These are phyloP conservation scores for Balaenoptera acutorostrata DNA, from an alignment of 2,113 vertebrate species.

Conservation along the genomic window DNA sequence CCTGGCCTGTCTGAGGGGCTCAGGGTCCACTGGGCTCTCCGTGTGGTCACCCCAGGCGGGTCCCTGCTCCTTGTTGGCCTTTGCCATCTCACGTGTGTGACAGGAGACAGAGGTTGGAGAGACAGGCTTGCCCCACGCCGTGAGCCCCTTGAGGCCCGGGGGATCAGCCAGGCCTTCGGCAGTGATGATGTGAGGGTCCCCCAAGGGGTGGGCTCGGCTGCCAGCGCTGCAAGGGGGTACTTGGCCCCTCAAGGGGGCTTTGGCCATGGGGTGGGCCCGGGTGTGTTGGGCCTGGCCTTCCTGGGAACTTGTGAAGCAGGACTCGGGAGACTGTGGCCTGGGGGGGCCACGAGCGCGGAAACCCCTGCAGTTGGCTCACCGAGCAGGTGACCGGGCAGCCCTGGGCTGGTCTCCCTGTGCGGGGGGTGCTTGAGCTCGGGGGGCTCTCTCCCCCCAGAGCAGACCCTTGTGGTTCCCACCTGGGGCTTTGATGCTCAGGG, in stretches of 20 bases:
- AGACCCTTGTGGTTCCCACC: not conserved
- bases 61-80: not conserved
- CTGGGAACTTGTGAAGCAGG: not conserved
- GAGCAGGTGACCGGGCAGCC: not conserved
- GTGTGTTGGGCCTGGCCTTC: not conserved
- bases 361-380: not conserved
- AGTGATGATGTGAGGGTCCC: no score
- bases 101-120: not conserved
- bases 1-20: not conserved
- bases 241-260: not conserved
- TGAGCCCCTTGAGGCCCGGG: not conserved
- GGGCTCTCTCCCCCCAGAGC: no score
- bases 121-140: not conserved
- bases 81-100: not conserved
- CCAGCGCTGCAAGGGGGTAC: not conserved
- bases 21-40: not conserved
- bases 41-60: not conserved
- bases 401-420: not conserved
- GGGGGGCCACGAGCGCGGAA: rapidly evolving
- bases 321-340: no score
- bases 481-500: not conserved
- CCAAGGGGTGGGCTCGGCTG: not conserved
- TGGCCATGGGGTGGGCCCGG: not conserved
- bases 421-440: not conserved
- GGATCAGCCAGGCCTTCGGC: not conserved